Conservation (phyloP, 92 coral and sea anemone species). For the Hydrozoanthus gracilis region DNA sequence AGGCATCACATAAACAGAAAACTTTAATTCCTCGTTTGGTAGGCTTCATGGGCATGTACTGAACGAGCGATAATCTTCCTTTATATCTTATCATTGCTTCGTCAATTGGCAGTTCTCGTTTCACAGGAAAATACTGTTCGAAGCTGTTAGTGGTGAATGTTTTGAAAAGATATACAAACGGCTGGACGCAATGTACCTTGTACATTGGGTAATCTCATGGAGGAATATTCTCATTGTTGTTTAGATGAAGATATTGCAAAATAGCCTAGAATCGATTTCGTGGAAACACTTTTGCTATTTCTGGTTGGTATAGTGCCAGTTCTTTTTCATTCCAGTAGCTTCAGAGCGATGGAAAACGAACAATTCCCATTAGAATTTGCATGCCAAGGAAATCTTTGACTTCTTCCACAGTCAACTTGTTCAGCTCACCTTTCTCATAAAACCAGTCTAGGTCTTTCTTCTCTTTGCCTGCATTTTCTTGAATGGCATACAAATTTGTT, state of each 20-base stretch:
- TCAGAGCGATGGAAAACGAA: slow-evolving; percentile 15
- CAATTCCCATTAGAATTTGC: slow-evolving; percentile 31
- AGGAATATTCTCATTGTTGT: not conserved
- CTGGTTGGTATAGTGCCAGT: not conserved
- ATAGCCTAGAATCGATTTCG: slow-evolving; percentile 14
- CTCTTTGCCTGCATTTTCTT: slow-evolving; percentile 28
- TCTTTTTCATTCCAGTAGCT: slow-evolving; percentile 26
- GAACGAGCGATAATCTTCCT: slow-evolving; percentile 38
- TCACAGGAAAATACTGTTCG: slow-evolving; percentile 27
- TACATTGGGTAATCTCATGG: not conserved
- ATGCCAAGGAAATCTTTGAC: not conserved
- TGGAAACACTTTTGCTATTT: slow-evolving; percentile 18
- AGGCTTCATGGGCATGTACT: slow-evolving; percentile 48
- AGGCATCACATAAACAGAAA: slow-evolving; percentile 39
- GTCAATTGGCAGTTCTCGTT: slow-evolving; percentile 22
- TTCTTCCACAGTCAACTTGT: slow-evolving; percentile 16
- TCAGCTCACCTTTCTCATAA: too few species aligned
- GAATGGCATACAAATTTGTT: slow-evolving; percentile 22
- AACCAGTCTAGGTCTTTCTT: too few species aligned
- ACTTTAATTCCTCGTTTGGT: slow-evolving; percentile 45
- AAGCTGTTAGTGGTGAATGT: slow-evolving; percentile 12
- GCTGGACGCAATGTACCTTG: not conserved
- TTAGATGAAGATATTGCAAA: slow-evolving; percentile 18
- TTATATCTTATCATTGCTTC: slow-evolving; percentile 51
- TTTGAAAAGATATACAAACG: slow-evolving; percentile 4